Conservation (phyloP, 2,888 invertebrate species). For the Trichogramma dendrolimi region DNA sequence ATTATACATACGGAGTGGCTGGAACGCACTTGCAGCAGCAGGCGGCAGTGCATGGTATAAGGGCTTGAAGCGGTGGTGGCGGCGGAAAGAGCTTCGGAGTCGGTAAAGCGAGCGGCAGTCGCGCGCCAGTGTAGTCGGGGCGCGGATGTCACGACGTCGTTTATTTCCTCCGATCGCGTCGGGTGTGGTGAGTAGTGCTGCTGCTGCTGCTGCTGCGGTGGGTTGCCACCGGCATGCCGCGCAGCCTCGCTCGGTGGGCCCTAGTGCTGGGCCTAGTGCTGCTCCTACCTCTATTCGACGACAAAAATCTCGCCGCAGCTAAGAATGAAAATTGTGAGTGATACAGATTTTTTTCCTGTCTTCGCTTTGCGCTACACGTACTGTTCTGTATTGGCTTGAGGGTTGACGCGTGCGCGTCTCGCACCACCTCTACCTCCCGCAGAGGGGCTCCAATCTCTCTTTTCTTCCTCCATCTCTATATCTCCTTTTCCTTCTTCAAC, state of each 20-base stretch:
- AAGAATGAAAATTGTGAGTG: conserved; percentile 46
- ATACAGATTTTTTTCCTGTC: background rate
- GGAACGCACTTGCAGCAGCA: no score
- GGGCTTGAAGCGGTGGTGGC: no score
- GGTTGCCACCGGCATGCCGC: conserved; percentile 22
- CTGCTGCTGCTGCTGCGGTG: no score
- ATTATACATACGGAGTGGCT: no score
- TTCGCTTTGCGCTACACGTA: no score
- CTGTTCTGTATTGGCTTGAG: background rate
- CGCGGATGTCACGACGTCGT: conserved; percentile 22
- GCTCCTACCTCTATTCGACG: conserved; percentile 31
- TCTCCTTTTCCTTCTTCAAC: background rate
- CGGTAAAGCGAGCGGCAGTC: conserved; percentile 4
- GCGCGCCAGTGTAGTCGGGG: conserved; percentile 25
- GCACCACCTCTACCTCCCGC: background rate
- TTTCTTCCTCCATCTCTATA: background rate
- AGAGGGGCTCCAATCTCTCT: background rate
- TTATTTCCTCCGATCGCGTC: conserved; percentile 9
- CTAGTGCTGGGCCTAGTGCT: conserved; percentile 29
- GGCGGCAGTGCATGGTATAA: no score
- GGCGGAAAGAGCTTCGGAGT: no score
- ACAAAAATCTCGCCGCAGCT: conserved; percentile 29
- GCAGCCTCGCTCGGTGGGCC: conserved; percentile 28
- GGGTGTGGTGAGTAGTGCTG: background rate
- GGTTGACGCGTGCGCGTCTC: background rate